Evolutionary conservation across 2,888 invertebrate species (phyloP).

Genomic region (Chloroclysta siterata): DNA sequence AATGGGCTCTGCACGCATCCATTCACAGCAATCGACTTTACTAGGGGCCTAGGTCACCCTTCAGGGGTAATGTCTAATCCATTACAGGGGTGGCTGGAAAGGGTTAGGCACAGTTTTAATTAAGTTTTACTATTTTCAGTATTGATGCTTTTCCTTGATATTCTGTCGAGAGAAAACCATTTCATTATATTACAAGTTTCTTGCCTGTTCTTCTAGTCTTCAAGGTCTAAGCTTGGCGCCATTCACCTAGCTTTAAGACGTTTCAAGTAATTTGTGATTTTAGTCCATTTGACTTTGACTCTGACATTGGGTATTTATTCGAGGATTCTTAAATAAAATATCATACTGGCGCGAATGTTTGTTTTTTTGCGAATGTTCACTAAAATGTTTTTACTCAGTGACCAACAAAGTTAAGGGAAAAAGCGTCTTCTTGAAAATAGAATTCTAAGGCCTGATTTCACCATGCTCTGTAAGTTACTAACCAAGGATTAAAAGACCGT

Average conservation of each 20-base stretch:
- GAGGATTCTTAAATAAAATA: neutral
- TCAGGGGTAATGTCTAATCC: conserved; percentile 44
- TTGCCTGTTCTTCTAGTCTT: no score
- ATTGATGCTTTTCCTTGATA: neutral
- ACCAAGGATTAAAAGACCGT: no score
- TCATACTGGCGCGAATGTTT: no score
- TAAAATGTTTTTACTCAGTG: neutral
- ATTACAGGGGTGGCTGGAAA: conserved; percentile 27
- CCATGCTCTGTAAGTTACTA: no score
- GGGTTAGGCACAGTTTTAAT: conserved; percentile 23
- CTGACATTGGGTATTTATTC: no score
- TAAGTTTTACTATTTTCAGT: conserved; percentile 9
- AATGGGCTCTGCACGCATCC: conserved; percentile 56
- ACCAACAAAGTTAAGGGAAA: neutral
- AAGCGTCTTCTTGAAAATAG: no score
- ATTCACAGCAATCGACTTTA: conserved; percentile 48
- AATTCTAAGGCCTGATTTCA: no score
- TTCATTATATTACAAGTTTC: neutral
- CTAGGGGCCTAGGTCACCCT: conserved; percentile 62
- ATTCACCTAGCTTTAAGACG: no score
- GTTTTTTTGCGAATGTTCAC: no score
- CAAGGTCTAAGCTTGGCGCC: no score
- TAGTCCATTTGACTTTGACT: no score
- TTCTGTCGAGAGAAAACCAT: neutral
- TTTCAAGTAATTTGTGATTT: no score